Evolutionary conservation across 2,113 vertebrate species (phyloP).

Genomic region (Chaenogobius annularis): DNA sequence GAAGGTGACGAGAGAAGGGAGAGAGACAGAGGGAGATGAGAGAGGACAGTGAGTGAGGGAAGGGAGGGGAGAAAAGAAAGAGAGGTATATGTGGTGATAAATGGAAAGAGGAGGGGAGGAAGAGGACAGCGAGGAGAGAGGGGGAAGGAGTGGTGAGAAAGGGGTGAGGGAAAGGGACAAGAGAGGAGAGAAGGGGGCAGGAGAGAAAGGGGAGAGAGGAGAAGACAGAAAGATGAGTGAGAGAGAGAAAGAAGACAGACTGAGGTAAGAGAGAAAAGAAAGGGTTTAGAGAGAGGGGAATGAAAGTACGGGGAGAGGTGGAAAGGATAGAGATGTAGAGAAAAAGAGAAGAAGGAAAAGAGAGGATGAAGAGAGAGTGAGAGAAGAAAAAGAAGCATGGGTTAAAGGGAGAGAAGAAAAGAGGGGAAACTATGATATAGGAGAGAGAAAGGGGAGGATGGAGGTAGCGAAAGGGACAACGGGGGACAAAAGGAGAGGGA

Average conservation of each 20-base stretch:
- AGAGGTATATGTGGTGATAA: no score
- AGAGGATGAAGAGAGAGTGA: neutral
- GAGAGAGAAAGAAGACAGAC: neutral
- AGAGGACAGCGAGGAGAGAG: no score
- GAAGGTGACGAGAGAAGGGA: neutral
- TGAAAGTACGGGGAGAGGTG: conserved; percentile 19
- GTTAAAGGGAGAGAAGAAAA: no score
- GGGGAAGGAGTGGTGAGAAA: neutral
- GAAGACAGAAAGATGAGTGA: conserved; percentile 22
- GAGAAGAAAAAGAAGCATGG: no score
- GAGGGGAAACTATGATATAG: neutral
- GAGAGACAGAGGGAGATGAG: neutral
- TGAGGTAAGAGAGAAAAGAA: neutral
- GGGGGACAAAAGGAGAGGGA: no score
- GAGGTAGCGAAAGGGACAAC: no score
- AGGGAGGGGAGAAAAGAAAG: neutral
- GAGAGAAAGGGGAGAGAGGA: conserved; percentile 64
- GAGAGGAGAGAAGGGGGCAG: neutral
- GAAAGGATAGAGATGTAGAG: conserved; percentile 25
- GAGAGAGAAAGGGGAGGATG: neutral
- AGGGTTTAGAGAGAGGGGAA: conserved; percentile 1
- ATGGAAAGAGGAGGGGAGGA: no score
- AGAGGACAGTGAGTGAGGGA: no score
- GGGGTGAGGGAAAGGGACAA: no score
- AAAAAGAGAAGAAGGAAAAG: neutral